phyloP scores from a whole-genome alignment of 1,140 invertebrate genomes.

The Heliothis virescens region DNA sequence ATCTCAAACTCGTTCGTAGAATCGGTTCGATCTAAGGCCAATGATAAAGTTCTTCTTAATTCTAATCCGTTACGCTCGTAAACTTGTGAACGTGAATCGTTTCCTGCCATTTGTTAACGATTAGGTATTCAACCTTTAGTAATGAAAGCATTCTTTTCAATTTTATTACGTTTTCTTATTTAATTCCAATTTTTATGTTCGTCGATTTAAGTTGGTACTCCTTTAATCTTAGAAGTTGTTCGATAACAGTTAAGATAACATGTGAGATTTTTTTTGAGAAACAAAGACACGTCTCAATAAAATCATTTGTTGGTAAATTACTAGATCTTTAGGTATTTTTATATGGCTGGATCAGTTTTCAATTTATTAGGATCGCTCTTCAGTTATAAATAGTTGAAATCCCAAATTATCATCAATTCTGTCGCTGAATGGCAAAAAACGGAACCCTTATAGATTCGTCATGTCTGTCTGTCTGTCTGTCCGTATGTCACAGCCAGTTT shows the following conservation, averaged over 20 bases:
- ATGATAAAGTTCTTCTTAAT: slow-evolving; percentile 39
- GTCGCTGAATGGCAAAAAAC: too few species aligned
- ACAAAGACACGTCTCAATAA: not conserved
- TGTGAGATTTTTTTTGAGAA: not conserved
- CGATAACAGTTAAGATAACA: not conserved
- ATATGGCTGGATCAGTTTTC: too few species aligned
- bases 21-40: not conserved
- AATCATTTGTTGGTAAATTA: not conserved
- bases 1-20: not conserved
- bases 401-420: too few species aligned
- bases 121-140: slow-evolving; percentile 21
- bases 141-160: slow-evolving; percentile 43
- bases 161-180: slow-evolving; percentile 26
- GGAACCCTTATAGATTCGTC: too few species aligned
- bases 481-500: too few species aligned
- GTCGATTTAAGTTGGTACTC: not conserved
- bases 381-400: too few species aligned
- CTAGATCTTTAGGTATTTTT: too few species aligned
- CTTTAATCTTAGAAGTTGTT: not conserved
- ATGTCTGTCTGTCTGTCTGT: too few species aligned
- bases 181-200: slow-evolving; percentile 13
- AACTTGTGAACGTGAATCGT: slow-evolving; percentile 41
- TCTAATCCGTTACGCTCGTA: slow-evolving; percentile 39
- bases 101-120: slow-evolving; percentile 46
- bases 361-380: too few species aligned